A percentile compares a stretch with the other conserved stretches of the same genome.
These are phyloP conservation scores for Dicranocentrus wangi DNA, from an alignment of 2,888 invertebrate species.

Conservation along the genomic window DNA sequence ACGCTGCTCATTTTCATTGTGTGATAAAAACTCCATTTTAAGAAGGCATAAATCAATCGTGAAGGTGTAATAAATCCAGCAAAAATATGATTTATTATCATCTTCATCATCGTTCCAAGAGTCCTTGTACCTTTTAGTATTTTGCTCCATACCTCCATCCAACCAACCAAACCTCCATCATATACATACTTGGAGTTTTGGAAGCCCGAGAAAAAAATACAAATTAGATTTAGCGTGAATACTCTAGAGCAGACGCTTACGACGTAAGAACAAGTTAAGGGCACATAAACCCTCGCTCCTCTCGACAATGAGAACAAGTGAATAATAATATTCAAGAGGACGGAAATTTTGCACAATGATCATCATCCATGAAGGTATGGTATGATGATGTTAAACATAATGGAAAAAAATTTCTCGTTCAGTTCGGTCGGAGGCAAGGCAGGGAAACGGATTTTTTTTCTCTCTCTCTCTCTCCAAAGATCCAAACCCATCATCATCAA, in stretches of 20 bases:
- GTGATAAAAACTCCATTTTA: conserved; percentile 31
- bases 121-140: no score
- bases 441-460: no score
- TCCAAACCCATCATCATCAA: conserved; percentile 10
- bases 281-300: conserved; percentile 15
- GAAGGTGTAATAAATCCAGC: conserved; percentile 60
- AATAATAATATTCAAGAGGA: not conserved
- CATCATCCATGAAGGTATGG: not conserved
- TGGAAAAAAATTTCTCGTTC: no score
- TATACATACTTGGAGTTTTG: no score
- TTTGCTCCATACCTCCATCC: no score
- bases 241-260: no score
- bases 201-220: not conserved
- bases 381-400: no score
- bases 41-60: conserved; percentile 41
- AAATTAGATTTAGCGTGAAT: conserved; percentile 9
- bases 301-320: not conserved
- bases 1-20: conserved; percentile 15
- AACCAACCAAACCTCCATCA: no score
- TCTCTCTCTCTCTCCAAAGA: not conserved
- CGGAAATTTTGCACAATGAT: conserved; percentile 10
- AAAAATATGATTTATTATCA: conserved; percentile 58
- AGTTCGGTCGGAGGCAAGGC: no score
- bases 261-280: not conserved
- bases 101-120: conserved; percentile 46